Conservation (phyloP, 2,888 invertebrate species). For the Chydorus sphaericus region DNA sequence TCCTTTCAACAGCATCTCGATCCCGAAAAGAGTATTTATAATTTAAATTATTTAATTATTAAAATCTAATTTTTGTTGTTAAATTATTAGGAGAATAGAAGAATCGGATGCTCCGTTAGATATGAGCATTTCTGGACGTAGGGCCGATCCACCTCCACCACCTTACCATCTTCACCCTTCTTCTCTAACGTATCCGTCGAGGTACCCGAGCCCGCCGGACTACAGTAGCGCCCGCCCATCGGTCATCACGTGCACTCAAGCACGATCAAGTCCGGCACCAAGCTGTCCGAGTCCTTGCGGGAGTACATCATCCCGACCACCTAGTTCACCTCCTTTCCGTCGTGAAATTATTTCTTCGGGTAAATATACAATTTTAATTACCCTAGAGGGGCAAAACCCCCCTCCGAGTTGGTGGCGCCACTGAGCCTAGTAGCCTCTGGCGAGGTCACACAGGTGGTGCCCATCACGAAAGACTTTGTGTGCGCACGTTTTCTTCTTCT, state of each 20-base stretch:
- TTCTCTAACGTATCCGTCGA: constrained; percentile 11
- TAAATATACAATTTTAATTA: constrained; percentile 1
- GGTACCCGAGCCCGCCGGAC: constrained; percentile 40
- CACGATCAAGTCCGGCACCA: constrained; percentile 11
- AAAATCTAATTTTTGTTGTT: not conserved
- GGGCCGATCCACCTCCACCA: constrained; percentile 4
- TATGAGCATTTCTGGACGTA: constrained; percentile 20
- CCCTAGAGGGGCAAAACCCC: not conserved
- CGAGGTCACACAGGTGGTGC: constrained; percentile 2
- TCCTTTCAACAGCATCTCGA: not conserved
- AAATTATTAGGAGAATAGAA: not conserved
- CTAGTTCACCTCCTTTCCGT: not conserved
- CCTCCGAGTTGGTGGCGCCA: not conserved
- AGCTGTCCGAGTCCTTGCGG: constrained; percentile 1
- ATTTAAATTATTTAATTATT: not conserved
- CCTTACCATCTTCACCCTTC: too few species aligned
- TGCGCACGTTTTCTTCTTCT: not conserved
- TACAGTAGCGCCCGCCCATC: constrained; percentile 41
- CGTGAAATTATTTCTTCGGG: constrained; percentile 12
- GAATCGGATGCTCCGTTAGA: constrained; percentile 20
- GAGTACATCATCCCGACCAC: constrained; percentile 2
- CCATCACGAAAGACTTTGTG: not conserved
- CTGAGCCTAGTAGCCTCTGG: not conserved
- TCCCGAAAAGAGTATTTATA: not conserved
- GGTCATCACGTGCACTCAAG: constrained; percentile 44